Evolutionary conservation across 2,888 invertebrate species (phyloP).

Genomic region (Pristionchus arcanus): DNA sequence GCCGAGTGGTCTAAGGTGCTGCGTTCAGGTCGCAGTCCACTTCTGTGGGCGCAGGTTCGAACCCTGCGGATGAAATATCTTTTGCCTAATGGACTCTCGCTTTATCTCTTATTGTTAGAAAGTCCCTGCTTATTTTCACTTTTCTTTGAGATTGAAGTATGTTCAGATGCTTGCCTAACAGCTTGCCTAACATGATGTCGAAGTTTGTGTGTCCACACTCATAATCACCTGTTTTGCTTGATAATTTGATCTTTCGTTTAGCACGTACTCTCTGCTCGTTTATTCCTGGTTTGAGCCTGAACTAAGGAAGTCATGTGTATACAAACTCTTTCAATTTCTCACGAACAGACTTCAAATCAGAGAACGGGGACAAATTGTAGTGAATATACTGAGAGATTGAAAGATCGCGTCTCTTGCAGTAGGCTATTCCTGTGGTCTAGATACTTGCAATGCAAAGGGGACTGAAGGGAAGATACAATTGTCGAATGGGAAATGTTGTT

Average conservation of each 20-base stretch:
- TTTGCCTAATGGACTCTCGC: background rate
- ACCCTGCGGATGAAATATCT: slow-evolving; percentile 69
- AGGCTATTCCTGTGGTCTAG: too few relatives aligned
- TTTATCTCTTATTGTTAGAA: background rate
- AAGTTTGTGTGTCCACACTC: background rate
- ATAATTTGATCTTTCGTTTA: background rate
- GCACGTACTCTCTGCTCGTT: background rate
- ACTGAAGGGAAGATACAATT: too few relatives aligned
- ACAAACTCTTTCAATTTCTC: too few relatives aligned
- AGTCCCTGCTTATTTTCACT: background rate
- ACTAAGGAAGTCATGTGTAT: background rate
- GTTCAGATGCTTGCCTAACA: background rate
- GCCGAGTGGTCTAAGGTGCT: slow-evolving; percentile 90
- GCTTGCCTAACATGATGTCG: background rate
- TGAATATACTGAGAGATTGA: too few relatives aligned
- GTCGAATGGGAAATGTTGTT: too few relatives aligned
- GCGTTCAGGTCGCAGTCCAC: slow-evolving; percentile 88
- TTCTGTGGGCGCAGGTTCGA: slow-evolving; percentile 74
- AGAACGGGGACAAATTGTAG: too few relatives aligned
- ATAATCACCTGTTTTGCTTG: background rate
- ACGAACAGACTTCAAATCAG: too few relatives aligned
- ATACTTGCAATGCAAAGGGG: too few relatives aligned
- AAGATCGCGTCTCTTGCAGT: too few relatives aligned
- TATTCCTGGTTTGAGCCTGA: background rate
- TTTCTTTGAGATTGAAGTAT: background rate